Evolutionary conservation across 2,797 vertebrate genomes (phyloP), one percentile per base, ranked within the genome.

Genomic region (Urosaurus nigricauda): DNA sequence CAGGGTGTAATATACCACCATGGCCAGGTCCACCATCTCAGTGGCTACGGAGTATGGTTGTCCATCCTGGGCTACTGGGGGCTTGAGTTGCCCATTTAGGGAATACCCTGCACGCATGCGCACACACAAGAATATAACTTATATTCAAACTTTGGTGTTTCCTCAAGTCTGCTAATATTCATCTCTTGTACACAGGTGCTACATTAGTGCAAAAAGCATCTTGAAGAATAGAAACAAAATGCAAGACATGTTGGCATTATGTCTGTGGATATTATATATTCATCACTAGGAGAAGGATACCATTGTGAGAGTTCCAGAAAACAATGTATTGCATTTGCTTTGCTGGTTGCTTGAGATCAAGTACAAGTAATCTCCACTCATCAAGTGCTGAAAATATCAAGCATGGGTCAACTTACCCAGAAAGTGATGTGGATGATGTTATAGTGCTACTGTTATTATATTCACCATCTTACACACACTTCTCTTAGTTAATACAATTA

Each of bases 301-400:
- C 37, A 37, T 79, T 79, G 63, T 71, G 51, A 37, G 51, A 35
- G 32, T 74, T 82, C 21, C 8, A 74, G 29, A 29, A 71, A 87
- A 81, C 5, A 43, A 60, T 56, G 24, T 37, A 80, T 26, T 43
- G 29, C 2, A 16, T 47, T 71, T 73, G 68, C 51, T 58, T 73
- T 40, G 80, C 63, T 87, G 35, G 29, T 29, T 87, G 35, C 16
- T 87, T 80, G 35, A 70, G 40, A 47, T 80, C 47, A 35, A 12
- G 26, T 58, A 7, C 14, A 82, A 47, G 29, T 2, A 83, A 88
- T 63, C 24, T 4, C n/a, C 32, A 68, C 7, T 56, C 12, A 58
- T 60, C 68, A 56, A 19, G 32, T 80, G 24, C 85, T 81, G 35
- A 60, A 81, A 43, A 83, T 21, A 65, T 68, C 58, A 88, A 75